Evolutionary conservation across 1,140 invertebrate genomes (phyloP).

Genomic region (Pseudobourletiella spinata): DNA sequence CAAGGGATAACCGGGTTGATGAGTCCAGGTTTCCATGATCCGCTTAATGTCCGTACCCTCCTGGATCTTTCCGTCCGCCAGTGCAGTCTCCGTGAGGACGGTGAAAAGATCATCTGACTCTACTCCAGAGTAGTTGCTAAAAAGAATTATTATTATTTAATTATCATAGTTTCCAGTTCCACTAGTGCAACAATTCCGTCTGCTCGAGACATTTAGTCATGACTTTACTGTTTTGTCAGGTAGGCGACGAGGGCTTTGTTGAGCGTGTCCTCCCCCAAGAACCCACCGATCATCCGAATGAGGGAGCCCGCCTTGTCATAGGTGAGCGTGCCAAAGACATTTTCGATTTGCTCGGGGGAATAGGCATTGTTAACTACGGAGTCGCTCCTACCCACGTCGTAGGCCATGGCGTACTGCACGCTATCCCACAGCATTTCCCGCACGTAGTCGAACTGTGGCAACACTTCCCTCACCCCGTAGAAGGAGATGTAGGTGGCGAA

Average conservation of each 20-base stretch:
- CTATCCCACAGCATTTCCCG: not conserved
- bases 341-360: not conserved
- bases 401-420: not conserved
- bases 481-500: slow-evolving; percentile 47
- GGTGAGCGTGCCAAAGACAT: slow-evolving; percentile 18
- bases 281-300: slow-evolving; percentile 48
- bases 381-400: not conserved
- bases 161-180: not conserved
- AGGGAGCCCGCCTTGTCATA: slow-evolving; percentile 37
- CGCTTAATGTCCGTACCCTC: slow-evolving; percentile 51
- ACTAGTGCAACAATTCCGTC: not conserved
- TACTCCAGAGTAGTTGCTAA: slow-evolving; percentile 51
- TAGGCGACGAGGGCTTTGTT: slow-evolving; percentile 40
- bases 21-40: slow-evolving; percentile 75
- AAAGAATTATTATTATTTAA: not conserved
- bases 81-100: slow-evolving; percentile 46
- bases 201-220: not conserved
- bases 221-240: slow-evolving; percentile 34
- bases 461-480: slow-evolving; percentile 25
- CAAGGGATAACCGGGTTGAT: slow-evolving; percentile 72
- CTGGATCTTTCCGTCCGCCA: slow-evolving; percentile 47
- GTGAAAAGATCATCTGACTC: slow-evolving; percentile 61
- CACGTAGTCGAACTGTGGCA: slow-evolving; percentile 13
- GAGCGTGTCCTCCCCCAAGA: slow-evolving; percentile 45
- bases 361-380: not conserved